phyloP scores from a whole-genome alignment of 2,888 invertebrate genomes.

The Cheilosia scutellata region DNA sequence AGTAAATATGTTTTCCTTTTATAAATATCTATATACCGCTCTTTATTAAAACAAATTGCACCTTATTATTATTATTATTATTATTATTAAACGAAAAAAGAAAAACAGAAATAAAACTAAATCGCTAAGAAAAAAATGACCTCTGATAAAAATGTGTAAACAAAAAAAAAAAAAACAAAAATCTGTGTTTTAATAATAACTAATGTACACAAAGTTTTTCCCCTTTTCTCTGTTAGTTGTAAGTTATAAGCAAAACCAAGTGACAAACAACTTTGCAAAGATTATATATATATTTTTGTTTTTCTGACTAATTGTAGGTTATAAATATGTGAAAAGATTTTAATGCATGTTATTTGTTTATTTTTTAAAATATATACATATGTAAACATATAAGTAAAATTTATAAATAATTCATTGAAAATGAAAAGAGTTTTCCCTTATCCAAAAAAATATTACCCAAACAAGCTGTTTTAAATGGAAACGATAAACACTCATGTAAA shows the following conservation, averaged over 20 bases:
- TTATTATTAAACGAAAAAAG: constrained; percentile 9
- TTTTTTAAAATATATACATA: constrained; percentile 37
- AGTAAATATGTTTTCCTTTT: constrained; percentile 60
- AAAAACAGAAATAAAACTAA: constrained; percentile 13
- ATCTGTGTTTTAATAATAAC: constrained; percentile 56
- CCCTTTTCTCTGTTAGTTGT: constrained; percentile 61
- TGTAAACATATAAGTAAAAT: constrained; percentile 56
- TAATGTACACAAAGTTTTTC: constrained; percentile 54
- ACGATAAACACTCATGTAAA: constrained; percentile 5
- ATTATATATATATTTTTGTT: background rate
- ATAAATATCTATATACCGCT: constrained; percentile 65
- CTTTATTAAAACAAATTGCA: constrained; percentile 63
- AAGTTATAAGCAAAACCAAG: constrained; percentile 43
- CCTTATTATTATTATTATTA: constrained; percentile 44
- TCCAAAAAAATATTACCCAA: background rate
- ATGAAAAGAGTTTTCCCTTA: background rate
- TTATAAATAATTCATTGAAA: constrained; percentile 5
- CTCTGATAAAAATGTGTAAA: constrained; percentile 48
- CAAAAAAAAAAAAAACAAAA: constrained; percentile 31
- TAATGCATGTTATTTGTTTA: constrained; percentile 55
- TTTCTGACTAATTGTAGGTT: constrained; percentile 52
- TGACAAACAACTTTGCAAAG: background rate
- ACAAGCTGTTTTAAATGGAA: constrained; percentile 9
- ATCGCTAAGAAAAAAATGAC: constrained; percentile 56
- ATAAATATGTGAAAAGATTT: constrained; percentile 4